Conservation (phyloP, 64 coral and sea anemone genomes). For the Astreopora myriophthalma region DNA sequence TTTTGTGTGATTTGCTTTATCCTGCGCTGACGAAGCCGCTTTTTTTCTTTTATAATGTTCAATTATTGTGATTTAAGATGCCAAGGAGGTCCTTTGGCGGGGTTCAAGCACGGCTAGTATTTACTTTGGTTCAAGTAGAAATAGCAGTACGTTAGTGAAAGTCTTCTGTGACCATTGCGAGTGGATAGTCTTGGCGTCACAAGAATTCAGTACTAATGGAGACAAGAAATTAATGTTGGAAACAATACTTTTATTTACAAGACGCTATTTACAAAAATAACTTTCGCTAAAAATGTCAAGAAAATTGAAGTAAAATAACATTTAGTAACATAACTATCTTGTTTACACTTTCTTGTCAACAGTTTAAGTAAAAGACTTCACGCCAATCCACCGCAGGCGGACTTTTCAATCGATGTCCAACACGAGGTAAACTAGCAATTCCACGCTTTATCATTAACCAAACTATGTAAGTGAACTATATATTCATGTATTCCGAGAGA, state of each 20-base stretch:
- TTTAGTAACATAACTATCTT: background rate
- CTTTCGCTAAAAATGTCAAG: background rate
- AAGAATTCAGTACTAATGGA: background rate
- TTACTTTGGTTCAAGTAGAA: too few species aligned
- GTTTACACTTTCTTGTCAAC: background rate
- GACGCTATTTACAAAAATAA: background rate
- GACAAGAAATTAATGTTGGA: background rate
- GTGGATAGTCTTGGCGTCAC: too few species aligned
- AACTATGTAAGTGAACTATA: background rate
- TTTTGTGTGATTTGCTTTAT: too few species aligned
- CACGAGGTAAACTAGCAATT: slow-evolving; percentile 77
- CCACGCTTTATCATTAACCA: too few species aligned
- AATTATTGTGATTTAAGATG: too few species aligned
- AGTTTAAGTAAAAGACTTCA: slow-evolving; percentile 63
- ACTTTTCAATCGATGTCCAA: slow-evolving; percentile 94
- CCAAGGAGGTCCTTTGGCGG: too few species aligned
- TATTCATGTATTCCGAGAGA: too few species aligned
- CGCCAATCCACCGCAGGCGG: slow-evolving; percentile 49
- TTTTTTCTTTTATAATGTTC: too few species aligned
- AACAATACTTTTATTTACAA: slow-evolving; percentile 4
- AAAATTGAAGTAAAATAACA: background rate
- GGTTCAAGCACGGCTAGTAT: too few species aligned
- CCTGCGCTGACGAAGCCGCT: too few species aligned
- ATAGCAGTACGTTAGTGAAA: too few species aligned
- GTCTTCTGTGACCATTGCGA: too few species aligned